Evolutionary conservation across 2,888 invertebrate species (phyloP).

Genomic region (Leptura quadrifasciata): DNA sequence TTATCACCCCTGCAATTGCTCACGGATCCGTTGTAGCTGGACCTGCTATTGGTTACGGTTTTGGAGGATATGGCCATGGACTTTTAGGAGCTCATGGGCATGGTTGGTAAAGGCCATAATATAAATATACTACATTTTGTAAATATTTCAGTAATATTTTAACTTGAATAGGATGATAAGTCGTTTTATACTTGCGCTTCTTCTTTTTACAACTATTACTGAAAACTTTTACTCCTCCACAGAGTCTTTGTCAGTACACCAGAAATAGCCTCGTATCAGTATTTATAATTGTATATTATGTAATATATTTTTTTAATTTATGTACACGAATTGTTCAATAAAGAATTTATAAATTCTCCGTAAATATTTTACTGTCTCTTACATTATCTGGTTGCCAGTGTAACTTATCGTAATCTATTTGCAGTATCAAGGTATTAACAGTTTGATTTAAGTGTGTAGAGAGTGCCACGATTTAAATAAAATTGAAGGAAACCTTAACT

Average conservation of each 20-base stretch:
- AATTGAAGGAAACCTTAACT: background rate
- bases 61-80: constrained; percentile 42
- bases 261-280: constrained; percentile 7
- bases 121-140: background rate
- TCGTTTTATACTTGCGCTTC: background rate
- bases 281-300: background rate
- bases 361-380: background rate
- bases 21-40: constrained; percentile 42
- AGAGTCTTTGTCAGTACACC: background rate
- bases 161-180: background rate
- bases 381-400: background rate
- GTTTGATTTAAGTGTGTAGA: background rate
- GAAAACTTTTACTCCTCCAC: background rate
- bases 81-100: constrained; percentile 40
- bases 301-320: background rate
- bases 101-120: background rate
- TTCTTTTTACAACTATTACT: background rate
- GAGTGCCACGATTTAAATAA: background rate
- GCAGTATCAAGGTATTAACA: background rate
- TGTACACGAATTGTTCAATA: background rate
- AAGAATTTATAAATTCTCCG: background rate
- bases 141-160: background rate
- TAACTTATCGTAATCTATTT: background rate
- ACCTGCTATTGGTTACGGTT: constrained; percentile 39
- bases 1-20: constrained; percentile 47